A percentile compares a stretch with the other conserved stretches of the same genome.
phyloP scores from a whole-genome alignment of 2,797 vertebrate species.

The Cirrhinus mrigala region DNA sequence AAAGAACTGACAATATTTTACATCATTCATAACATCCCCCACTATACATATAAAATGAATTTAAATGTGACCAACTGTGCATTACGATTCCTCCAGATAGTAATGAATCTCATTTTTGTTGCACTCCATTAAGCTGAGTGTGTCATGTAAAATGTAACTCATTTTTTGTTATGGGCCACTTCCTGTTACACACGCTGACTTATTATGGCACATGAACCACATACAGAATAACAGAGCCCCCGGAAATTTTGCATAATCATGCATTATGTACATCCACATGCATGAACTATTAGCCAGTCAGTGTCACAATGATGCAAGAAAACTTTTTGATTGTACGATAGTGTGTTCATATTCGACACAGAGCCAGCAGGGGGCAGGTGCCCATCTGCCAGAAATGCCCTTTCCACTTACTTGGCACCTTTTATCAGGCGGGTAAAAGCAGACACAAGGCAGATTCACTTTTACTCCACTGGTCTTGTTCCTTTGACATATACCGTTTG shows the following conservation, averaged over 20 bases:
- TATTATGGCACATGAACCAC: neutral
- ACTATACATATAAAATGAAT: conserved; percentile 18
- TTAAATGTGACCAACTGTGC: conserved; percentile 18
- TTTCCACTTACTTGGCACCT: conserved; percentile 37
- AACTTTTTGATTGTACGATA: conserved; percentile 45
- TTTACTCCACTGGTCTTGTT: neutral
- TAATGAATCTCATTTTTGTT: conserved; percentile 13
- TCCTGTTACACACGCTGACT: neutral
- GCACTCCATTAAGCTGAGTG: conserved; percentile 1
- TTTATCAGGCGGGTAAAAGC: conserved; percentile 11
- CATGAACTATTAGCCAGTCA: conserved; percentile 24
- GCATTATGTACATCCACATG: conserved; percentile 51
- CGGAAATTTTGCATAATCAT: conserved; percentile 32
- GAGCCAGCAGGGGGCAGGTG: conserved; percentile 53
- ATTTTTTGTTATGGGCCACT: neutral
- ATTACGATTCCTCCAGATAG: neutral
- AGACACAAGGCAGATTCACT: neutral
- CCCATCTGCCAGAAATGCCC: conserved; percentile 43
- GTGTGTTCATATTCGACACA: neutral
- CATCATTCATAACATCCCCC: neutral
- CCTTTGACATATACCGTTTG: conserved; percentile 8
- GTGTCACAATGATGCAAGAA: conserved; percentile 26
- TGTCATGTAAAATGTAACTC: neutral
- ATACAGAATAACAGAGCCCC: neutral
- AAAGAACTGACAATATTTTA: conserved; percentile 22